Conservation (phyloP, 1,140 invertebrate genomes). For the Polypedilum vanderplanki region DNA sequence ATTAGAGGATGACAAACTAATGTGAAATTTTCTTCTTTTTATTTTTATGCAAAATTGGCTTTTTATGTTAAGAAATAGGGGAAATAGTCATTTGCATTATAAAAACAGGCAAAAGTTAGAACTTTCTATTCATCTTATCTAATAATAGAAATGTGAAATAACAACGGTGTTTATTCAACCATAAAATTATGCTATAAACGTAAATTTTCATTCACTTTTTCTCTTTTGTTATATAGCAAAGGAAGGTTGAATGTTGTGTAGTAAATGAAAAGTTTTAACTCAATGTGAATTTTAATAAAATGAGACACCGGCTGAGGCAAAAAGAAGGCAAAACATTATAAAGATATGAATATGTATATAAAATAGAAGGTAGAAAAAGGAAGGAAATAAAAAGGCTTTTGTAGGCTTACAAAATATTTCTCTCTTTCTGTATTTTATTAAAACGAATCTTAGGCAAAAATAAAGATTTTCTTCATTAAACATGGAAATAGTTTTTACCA, state of each 20-base stretch:
- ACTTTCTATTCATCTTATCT: not conserved
- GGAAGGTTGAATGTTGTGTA: not conserved
- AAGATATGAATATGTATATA: too few species aligned
- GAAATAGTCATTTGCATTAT: not conserved
- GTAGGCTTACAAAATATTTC: too few species aligned
- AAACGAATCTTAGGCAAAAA: too few species aligned
- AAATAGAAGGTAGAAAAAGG: too few species aligned
- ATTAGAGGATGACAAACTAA: slow-evolving; percentile 8
- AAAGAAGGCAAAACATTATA: too few species aligned
- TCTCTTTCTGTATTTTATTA: too few species aligned
- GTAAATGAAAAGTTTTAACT: not conserved
- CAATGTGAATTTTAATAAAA: not conserved
- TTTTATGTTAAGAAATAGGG: too few species aligned
- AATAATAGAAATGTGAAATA: slow-evolving; percentile 16
- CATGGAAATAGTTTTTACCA: too few species aligned
- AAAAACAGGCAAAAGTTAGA: not conserved
- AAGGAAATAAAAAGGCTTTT: too few species aligned
- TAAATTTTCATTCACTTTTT: not conserved
- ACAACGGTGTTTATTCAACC: slow-evolving; percentile 12
- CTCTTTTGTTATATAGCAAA: not conserved
- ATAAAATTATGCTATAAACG: slow-evolving; percentile 19
- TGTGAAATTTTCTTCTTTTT: not conserved
- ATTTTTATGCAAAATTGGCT: not conserved
- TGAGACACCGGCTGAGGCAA: too few species aligned
- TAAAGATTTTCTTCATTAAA: too few species aligned